Conservation (phyloP, 2,797 vertebrate genomes). For the Vipera latastei region DNA sequence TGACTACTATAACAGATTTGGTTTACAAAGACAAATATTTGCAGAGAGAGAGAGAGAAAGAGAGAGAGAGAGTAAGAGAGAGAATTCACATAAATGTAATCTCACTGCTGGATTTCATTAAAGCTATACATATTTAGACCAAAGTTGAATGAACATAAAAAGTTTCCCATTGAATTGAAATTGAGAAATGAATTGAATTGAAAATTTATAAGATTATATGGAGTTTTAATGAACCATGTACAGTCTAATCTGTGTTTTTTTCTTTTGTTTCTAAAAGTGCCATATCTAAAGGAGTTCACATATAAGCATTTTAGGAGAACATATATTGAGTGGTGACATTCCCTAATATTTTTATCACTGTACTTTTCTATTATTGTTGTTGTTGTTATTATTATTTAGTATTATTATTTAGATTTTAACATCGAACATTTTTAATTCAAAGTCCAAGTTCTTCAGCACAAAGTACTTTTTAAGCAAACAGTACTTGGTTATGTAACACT, state of each 20-base stretch:
- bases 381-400: too few relatives aligned
- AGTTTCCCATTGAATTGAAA: neutral
- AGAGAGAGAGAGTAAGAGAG: neutral
- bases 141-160: neutral
- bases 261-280: neutral
- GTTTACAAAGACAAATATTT: neutral
- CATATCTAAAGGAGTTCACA: neutral
- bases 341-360: neutral
- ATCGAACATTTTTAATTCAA: neutral
- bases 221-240: neutral
- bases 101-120: neutral
- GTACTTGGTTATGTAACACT: neutral
- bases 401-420: neutral
- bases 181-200: neutral
- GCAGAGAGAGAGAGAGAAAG: too few relatives aligned
- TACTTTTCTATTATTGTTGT: neutral
- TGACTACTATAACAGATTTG: neutral
- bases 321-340: neutral
- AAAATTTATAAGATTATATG: neutral
- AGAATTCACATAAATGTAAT: neutral
- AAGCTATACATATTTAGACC: neutral
- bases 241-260: neutral
- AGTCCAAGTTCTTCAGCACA: neutral
- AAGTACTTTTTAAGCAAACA: neutral
- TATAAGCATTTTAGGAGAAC: neutral